phyloP scores from a whole-genome alignment of 1,140 invertebrate genomes.

The Cydia strobilella region DNA sequence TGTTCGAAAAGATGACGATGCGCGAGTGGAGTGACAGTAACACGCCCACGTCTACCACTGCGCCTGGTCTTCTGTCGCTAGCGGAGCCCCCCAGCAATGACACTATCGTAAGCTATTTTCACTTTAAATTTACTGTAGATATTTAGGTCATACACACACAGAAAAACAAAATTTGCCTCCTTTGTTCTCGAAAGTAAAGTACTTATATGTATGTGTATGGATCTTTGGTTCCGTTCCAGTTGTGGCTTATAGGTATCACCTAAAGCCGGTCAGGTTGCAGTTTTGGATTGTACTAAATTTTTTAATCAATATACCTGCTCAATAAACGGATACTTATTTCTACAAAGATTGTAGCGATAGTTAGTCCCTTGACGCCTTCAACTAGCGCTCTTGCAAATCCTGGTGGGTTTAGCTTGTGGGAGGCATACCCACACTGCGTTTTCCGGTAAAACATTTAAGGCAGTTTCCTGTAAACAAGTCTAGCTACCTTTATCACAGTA shows the following conservation, averaged over 20 bases:
- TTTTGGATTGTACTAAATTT: too few relatives aligned
- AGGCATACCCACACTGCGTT: background rate
- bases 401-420: background rate
- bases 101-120: constrained; percentile 50
- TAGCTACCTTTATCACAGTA: background rate
- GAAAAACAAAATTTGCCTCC: too few relatives aligned
- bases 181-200: too few relatives aligned
- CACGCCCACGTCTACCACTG: constrained; percentile 62
- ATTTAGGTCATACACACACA: background rate
- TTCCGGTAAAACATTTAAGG: background rate
- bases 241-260: too few relatives aligned
- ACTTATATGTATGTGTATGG: too few relatives aligned
- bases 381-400: background rate
- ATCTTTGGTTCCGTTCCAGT: too few relatives aligned
- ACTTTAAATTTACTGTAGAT: background rate
- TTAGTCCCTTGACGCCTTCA: background rate
- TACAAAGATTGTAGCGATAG: background rate
- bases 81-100: constrained; percentile 64
- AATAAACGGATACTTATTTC: too few relatives aligned
- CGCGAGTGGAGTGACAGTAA: constrained; percentile 72
- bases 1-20: constrained; percentile 80
- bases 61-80: constrained; percentile 71
- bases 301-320: too few relatives aligned
- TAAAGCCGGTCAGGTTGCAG: too few relatives aligned
- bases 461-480: background rate